These are phyloP conservation scores for Lepeophtheirus salmonis DNA, from an alignment of 1,140 invertebrate species.

Conservation along the genomic window DNA sequence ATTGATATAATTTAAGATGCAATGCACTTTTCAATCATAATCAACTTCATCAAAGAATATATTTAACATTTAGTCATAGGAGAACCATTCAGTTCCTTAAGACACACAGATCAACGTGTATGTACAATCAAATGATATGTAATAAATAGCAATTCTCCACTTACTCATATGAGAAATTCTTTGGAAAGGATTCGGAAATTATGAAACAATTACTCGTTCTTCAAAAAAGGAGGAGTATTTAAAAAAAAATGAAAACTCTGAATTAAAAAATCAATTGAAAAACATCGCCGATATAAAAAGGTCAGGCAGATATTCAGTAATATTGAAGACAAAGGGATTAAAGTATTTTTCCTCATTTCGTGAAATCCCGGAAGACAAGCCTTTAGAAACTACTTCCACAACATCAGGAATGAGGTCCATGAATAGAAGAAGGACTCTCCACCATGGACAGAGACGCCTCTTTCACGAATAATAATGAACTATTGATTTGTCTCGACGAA, in stretches of 20 bases:
- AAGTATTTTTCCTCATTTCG: background rate
- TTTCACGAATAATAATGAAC: background rate
- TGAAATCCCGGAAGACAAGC: background rate
- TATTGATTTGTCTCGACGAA: background rate
- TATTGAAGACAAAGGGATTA: slow-evolving; percentile 21
- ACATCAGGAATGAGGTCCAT: too few species aligned
- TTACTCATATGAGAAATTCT: too few species aligned
- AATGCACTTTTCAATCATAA: too few species aligned
- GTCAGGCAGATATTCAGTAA: slow-evolving; percentile 26
- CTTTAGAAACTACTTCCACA: background rate
- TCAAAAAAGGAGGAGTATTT: slow-evolving; percentile 47
- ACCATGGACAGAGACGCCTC: slow-evolving; percentile 8
- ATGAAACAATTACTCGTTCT: slow-evolving; percentile 46
- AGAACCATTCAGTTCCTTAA: too few species aligned
- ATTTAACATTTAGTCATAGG: too few species aligned
- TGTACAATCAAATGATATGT: too few species aligned
- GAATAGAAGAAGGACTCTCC: too few species aligned
- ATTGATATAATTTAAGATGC: too few species aligned
- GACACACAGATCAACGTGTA: too few species aligned
- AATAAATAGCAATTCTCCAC: too few species aligned
- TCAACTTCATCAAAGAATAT: too few species aligned
- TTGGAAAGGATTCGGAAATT: slow-evolving; percentile 49
- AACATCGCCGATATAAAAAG: slow-evolving; percentile 31
- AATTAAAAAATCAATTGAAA: slow-evolving; percentile 42
- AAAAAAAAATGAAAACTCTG: slow-evolving; percentile 50